Conservation (phyloP, 2,888 invertebrate species). For the Sphecodes monilicornis region DNA sequence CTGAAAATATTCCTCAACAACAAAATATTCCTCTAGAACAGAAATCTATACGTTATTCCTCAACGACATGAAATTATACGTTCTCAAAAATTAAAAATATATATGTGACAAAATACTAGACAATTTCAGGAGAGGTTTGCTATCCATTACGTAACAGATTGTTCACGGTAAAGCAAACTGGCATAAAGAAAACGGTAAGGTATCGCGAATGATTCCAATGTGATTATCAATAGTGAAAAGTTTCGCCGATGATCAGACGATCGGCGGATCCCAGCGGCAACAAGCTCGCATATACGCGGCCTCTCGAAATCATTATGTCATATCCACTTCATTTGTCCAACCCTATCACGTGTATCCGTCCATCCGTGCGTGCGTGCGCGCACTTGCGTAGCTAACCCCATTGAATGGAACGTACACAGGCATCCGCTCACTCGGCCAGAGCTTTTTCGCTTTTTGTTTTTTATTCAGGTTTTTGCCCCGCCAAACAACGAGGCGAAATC, state of each 20-base stretch:
- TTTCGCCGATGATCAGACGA: slow-evolving; percentile 60
- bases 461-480: slow-evolving; percentile 51
- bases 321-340: slow-evolving; percentile 74
- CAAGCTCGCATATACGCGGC: slow-evolving; percentile 63
- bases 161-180: background rate
- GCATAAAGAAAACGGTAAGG: background rate
- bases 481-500: slow-evolving; percentile 62
- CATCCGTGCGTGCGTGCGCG: slow-evolving; percentile 44
- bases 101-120: background rate
- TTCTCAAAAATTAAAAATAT: background rate
- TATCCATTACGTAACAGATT: background rate
- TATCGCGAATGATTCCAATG: background rate
- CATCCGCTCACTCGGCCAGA: slow-evolving; percentile 62
- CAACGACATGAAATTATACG: background rate
- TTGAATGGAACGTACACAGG: slow-evolving; percentile 61
- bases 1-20: no score
- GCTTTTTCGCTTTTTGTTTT: slow-evolving; percentile 55
- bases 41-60: no score
- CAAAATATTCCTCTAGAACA: no score
- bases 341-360: slow-evolving; percentile 66
- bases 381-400: slow-evolving; percentile 65
- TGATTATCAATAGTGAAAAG: slow-evolving; percentile 41
- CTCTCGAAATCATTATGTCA: slow-evolving; percentile 76
- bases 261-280: slow-evolving; percentile 54
- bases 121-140: background rate